phyloP scores from a whole-genome alignment of 2,797 vertebrate species.

The Pangasius macronema region DNA sequence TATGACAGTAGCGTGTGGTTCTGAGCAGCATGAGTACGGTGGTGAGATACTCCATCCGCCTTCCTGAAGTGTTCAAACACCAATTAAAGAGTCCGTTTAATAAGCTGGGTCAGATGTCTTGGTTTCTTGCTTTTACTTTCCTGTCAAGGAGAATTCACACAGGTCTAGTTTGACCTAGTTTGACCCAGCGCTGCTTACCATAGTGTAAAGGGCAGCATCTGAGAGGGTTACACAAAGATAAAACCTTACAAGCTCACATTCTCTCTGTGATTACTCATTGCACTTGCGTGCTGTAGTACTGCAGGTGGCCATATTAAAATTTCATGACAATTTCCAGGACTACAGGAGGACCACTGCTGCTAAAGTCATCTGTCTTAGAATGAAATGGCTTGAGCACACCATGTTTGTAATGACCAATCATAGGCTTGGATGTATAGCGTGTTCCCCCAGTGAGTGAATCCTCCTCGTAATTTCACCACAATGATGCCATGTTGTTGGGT shows the following conservation, averaged over 20 bases:
- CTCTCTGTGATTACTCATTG: neutral
- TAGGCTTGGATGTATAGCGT: neutral
- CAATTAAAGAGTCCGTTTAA: neutral
- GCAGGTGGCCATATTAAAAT: neutral
- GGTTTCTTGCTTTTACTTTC: neutral
- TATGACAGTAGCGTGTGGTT: neutral
- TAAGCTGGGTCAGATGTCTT: neutral
- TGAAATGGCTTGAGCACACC: neutral
- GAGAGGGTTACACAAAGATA: neutral
- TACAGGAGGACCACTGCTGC: neutral
- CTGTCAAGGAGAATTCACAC: neutral
- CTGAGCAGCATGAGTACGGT: neutral
- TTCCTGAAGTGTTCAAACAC: neutral
- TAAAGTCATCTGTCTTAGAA: neutral
- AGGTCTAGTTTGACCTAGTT: neutral
- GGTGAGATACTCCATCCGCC: neutral
- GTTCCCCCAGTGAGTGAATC: neutral
- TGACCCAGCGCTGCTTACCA: neutral
- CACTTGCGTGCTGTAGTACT: neutral
- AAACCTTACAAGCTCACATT: neutral
- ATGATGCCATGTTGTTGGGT: neutral
- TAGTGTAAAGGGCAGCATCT: neutral
- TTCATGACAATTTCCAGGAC: neutral
- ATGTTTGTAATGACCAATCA: neutral
- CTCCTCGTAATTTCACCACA: neutral